Conservation (phyloP, 2,888 invertebrate species). For the Polia nebulosa region DNA sequence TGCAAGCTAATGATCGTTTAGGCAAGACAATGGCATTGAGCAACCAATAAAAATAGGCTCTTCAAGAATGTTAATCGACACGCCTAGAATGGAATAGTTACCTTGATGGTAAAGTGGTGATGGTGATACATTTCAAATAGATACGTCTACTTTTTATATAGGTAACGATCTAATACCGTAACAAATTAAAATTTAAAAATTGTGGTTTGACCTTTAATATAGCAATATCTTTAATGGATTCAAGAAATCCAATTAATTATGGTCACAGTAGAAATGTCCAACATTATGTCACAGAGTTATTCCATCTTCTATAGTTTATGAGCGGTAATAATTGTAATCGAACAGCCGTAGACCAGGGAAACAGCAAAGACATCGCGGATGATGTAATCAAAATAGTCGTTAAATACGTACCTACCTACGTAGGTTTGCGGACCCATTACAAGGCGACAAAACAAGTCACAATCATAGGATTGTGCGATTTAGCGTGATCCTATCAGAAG, state of each 20-base stretch:
- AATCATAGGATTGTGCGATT: conserved; percentile 11
- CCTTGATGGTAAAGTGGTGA: not conserved
- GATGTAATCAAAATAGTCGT: conserved; percentile 19
- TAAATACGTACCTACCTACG: conserved; percentile 1
- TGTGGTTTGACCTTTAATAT: too few species aligned
- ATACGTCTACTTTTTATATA: not conserved
- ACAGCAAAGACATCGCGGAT: conserved; percentile 8
- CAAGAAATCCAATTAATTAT: too few species aligned
- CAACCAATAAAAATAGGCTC: conserved; percentile 1
- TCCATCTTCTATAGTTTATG: too few species aligned
- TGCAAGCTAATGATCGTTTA: not conserved
- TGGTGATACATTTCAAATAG: conserved; percentile 6
- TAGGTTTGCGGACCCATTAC: not conserved
- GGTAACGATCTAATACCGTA: too few species aligned
- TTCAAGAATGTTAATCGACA: conserved; percentile 5
- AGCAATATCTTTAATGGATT: too few species aligned
- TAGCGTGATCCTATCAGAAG: too few species aligned
- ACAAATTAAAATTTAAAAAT: too few species aligned
- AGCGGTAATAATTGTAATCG: too few species aligned
- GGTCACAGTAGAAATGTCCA: too few species aligned
- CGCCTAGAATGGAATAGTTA: not conserved
- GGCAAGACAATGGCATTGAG: conserved; percentile 10
- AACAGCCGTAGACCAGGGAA: conserved; percentile 5
- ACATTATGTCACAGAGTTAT: not conserved
- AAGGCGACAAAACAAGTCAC: conserved; percentile 1